Conservation (phyloP, 2,888 invertebrate species). For the Pharmacophagus antenor region DNA sequence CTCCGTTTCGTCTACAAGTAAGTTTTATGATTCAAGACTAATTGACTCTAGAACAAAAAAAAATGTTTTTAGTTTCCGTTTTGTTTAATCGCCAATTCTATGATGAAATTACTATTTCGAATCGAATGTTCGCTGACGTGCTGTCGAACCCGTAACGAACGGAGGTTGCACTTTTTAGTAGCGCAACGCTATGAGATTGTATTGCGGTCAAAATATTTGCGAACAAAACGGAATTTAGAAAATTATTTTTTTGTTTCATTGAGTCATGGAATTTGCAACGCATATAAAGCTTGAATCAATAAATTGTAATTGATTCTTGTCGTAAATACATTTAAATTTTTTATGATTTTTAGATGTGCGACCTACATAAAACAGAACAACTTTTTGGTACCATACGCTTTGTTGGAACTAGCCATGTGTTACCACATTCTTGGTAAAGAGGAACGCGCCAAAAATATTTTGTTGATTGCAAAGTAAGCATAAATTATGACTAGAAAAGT, state of each 20-base stretch:
- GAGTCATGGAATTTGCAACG: not conserved
- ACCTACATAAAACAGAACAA: not conserved
- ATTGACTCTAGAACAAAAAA: not conserved
- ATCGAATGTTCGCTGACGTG: too few relatives aligned
- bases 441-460: not conserved
- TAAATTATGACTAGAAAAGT: not conserved
- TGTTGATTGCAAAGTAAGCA: conserved; percentile 3
- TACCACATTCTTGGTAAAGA: not conserved
- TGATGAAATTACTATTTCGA: too few relatives aligned
- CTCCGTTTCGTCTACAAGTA: not conserved
- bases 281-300: not conserved
- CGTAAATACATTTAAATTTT: not conserved
- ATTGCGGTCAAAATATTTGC: too few relatives aligned
- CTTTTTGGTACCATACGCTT: conserved; percentile 5
- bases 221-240: too few relatives aligned
- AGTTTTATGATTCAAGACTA: not conserved
- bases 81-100: too few relatives aligned
- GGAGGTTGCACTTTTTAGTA: too few relatives aligned
- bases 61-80: too few relatives aligned
- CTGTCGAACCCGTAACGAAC: too few relatives aligned
- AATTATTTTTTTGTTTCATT: too few relatives aligned
- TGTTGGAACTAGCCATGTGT: conserved; percentile 7
- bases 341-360: not conserved
- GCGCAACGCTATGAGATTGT: too few relatives aligned
- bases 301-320: not conserved